These are phyloP conservation scores for Aphelenchoides bicaudatus DNA, from an alignment of 2,888 invertebrate genomes.

Conservation along the genomic window DNA sequence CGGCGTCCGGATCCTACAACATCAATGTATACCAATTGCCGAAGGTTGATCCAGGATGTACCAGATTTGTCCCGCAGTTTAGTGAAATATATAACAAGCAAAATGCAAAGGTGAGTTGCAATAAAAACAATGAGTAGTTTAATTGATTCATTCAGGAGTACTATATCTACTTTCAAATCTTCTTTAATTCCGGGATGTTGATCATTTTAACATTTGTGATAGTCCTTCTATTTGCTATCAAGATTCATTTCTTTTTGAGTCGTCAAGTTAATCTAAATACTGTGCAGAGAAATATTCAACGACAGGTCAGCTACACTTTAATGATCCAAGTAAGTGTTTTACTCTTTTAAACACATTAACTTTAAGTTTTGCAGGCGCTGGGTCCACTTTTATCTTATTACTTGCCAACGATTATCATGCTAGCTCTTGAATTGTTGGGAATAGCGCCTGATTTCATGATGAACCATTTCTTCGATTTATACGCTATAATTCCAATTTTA, in stretches of 20 bases:
- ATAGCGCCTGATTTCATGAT: background rate
- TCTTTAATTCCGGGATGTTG: background rate
- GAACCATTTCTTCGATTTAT: background rate
- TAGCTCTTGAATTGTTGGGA: background rate
- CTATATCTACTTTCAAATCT: background rate
- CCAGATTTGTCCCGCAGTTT: too few species aligned
- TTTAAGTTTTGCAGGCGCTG: too few species aligned
- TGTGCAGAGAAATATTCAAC: background rate
- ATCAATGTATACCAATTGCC: background rate
- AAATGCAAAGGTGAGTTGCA: too few species aligned
- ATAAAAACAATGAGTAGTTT: too few species aligned
- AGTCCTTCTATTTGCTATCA: background rate
- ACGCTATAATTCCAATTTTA: conserved; percentile 8
- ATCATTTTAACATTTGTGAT: background rate
- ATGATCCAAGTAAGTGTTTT: background rate
- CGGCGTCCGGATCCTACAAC: background rate
- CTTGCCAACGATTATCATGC: background rate
- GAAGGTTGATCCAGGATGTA: background rate
- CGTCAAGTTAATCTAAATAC: background rate
- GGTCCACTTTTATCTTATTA: too few species aligned
- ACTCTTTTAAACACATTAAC: too few species aligned
- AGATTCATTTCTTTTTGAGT: conserved; percentile 2
- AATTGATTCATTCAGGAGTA: too few species aligned
- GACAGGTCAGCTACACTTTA: background rate
- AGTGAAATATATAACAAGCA: too few species aligned